A percentile compares a stretch with the other conserved stretches of the same genome.
These are phyloP conservation scores for Acrocyrtus sp. DNA, from an alignment of 2,888 invertebrate genomes.

Conservation along the genomic window DNA sequence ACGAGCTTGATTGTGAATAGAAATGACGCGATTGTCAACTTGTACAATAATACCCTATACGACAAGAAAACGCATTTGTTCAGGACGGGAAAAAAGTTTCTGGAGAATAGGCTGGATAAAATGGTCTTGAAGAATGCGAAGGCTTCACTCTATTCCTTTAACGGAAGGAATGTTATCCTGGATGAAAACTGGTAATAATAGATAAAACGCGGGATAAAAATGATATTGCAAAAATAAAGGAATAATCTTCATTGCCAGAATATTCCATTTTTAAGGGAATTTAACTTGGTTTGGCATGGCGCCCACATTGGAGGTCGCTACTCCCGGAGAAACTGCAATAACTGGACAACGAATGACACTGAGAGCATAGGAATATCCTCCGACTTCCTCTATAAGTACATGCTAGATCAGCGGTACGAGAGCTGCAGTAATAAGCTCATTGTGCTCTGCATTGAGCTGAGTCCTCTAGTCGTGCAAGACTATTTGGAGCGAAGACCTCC, in stretches of 20 bases:
- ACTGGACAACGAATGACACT: conserved; percentile 81
- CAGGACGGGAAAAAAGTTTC: not conserved
- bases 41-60: conserved; percentile 35
- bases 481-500: not conserved
- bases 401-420: conserved; percentile 81
- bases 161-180: conserved; percentile 39
- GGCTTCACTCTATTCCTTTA: conserved; percentile 34
- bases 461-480: conserved; percentile 3
- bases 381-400: conserved; percentile 76
- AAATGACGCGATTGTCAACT: conserved; percentile 30
- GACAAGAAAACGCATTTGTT: conserved; percentile 25
- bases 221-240: not conserved
- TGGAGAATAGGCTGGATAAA: not conserved
- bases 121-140: not conserved
- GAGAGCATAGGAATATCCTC: conserved; percentile 86
- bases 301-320: conserved; percentile 6
- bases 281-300: conserved; percentile 96
- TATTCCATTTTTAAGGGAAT: conserved; percentile 87
- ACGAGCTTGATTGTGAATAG: conserved; percentile 3
- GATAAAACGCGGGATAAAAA: not conserved
- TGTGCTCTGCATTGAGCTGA: conserved; percentile 84
- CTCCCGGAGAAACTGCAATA: conserved; percentile 31
- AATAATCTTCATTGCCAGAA: conserved; percentile 21
- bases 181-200: conserved; percentile 44
- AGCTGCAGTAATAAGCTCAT: conserved; percentile 88